phyloP scores from a whole-genome alignment of 2,888 invertebrate genomes.

The Zelleria hepariella region DNA sequence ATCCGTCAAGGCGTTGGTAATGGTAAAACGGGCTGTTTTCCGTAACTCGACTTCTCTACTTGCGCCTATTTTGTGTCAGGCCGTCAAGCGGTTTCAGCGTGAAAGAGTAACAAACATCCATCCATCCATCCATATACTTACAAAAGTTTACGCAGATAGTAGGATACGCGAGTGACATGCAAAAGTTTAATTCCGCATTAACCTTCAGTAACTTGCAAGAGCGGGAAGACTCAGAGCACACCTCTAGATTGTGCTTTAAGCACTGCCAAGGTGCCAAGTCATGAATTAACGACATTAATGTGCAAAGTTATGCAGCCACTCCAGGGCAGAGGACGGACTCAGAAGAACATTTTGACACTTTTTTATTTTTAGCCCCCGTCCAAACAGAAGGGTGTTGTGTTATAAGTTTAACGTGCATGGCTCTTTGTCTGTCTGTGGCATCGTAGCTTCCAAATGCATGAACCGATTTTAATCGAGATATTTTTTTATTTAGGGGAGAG shows the following conservation, averaged over 20 bases:
- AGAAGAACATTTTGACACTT: not conserved
- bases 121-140: no score
- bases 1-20: no score
- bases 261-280: not conserved
- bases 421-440: not conserved
- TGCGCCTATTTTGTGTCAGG: no score
- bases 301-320: constrained; percentile 3
- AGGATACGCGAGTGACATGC: not conserved
- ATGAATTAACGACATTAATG: not conserved
- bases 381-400: not conserved
- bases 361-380: not conserved
- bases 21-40: no score
- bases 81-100: no score
- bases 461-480: no score
- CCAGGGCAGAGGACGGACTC: not conserved
- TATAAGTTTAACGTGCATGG: not conserved
- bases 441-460: no score
- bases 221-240: not conserved
- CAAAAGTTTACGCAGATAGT: no score
- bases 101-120: no score
- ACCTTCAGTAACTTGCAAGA: not conserved
- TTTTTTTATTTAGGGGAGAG: no score
- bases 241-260: not conserved
- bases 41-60: no score
- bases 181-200: not conserved